Conservation (phyloP, 1,140 invertebrate species). For the Bombyx mori region ASM3026992v2 NC_085113.1:9231001-9231500, state of each 20-base stretch:
- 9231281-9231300: conserved; percentile 49
- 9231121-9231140: conserved; percentile 31
- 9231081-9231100: conserved; percentile 54
- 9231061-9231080: conserved; percentile 52
- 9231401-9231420: too few relatives aligned
- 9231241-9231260: conserved; percentile 39
- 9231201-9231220: conserved; percentile 10
- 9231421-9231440: too few relatives aligned
- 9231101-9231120: conserved; percentile 54
- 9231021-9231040: conserved; percentile 49
- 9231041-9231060: conserved; percentile 54
- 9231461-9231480: too few relatives aligned
- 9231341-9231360: conserved; percentile 28
- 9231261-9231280: conserved; percentile 31
- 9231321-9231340: conserved; percentile 29
- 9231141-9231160: conserved; percentile 30
- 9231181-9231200: conserved; percentile 15
- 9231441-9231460: too few relatives aligned
- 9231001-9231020: conserved; percentile 30
- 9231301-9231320: conserved; percentile 60
- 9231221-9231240: conserved; percentile 46
- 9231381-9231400: not conserved
- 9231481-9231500: too few relatives aligned
- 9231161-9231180: conserved; percentile 26
- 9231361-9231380: conserved; percentile 27